Percentiles rank a stretch among this genome's conserved stretches.
Conservation (phyloP, 2,797 vertebrate genomes). For the Mycteria americana region DNA sequence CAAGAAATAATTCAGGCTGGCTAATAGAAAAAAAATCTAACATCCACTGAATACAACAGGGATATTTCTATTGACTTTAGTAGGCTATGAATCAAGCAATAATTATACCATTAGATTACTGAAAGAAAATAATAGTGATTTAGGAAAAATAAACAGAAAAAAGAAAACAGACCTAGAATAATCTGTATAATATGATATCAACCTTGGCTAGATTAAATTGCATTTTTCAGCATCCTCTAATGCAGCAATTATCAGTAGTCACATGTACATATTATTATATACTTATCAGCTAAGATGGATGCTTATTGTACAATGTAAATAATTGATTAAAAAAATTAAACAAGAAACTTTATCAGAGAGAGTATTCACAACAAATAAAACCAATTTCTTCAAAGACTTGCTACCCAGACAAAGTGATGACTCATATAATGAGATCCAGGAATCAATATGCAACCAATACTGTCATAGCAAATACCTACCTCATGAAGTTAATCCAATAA, state of each 20-base stretch:
- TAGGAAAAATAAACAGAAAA: not conserved
- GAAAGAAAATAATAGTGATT: constrained; percentile 40
- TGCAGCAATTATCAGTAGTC: not conserved
- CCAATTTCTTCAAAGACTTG: not conserved
- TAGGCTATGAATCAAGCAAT: not conserved
- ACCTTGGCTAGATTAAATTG: not conserved
- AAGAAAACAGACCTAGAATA: not conserved
- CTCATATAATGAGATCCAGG: not conserved
- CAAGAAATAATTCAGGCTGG: not conserved
- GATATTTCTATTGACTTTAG: not conserved
- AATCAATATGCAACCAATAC: not conserved
- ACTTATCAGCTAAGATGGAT: not conserved
- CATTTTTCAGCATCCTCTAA: constrained; percentile 21
- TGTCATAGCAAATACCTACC: not conserved
- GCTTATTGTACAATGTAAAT: not conserved
- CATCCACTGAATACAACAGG: not conserved
- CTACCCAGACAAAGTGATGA: not conserved
- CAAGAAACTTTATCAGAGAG: not conserved
- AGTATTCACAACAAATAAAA: not conserved
- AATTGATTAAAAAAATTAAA: not conserved
- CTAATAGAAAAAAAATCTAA: not conserved
- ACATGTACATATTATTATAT: not conserved
- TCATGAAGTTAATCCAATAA: not conserved
- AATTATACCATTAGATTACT: constrained; percentile 9
- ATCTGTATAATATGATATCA: not conserved